Evolutionary conservation across 92 coral and sea anemone genomes (phyloP), one percentile per base, ranked within the genome.

Genomic region (Epizoanthus scotinus): DNA sequence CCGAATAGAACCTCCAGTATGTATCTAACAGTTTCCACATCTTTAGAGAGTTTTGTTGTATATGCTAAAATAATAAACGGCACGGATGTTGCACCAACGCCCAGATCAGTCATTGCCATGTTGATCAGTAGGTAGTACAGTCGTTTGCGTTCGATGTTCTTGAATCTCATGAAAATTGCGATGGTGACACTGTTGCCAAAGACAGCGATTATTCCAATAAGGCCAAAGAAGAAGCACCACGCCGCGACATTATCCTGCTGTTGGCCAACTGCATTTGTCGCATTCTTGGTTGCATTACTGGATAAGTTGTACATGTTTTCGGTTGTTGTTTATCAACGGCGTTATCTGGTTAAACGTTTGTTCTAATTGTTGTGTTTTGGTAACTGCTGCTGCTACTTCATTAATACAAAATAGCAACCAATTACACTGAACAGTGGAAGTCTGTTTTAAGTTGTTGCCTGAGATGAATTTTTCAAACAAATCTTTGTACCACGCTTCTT

Each of bases 161-260:
- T 70, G 40, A 34, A 34, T 47, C 57, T 70, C 40, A 20, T 47
- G 40, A 70, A 70, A 19, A 70, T 59, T 8, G 77, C 77, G 57
- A 70, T 70, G 42, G 77, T 70, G 31, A 70, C n/a, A 26, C 77
- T 70, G 60, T 70, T 70, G 13, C 77, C 77, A 6, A 70, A 7
- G 36, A 70, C 52, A 13, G 77, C 17, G 22, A 42, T 47, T 10
- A 47, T 15, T 25, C 77, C 60, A 70, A 50, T 26, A 13, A 70
- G 21, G 14, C 14, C 34, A 26, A 22, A 70, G 10, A 34, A 57
- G 29, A 70, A 40, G 20, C 77, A 47, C 59, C 59, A 70, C 0
- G 19, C 77, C 40, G 1, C 60, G 31, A 70, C 40, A 34, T 34
- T 34, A 5, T 6, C 6, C 40, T 3, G 40, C 40, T 34, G 40